Evolutionary conservation across 2,797 vertebrate genomes (phyloP), one percentile per base, ranked within the genome.

Genomic region (Salmo trutta): DNA sequence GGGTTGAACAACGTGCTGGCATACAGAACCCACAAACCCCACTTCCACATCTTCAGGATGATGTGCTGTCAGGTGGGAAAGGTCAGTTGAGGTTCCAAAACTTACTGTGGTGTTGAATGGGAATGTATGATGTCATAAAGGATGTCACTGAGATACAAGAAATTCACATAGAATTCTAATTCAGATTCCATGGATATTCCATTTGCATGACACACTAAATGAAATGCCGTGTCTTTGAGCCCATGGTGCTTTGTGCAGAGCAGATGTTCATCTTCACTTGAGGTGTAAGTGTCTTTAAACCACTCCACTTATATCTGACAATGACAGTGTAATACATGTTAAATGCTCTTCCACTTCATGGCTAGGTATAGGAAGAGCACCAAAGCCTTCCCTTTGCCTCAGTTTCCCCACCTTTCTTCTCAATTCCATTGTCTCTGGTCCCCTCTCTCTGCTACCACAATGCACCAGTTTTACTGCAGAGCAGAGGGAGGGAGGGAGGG

Each of bases 391-490:
- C 68, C 66, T 82, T 76, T 78, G 85, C 83, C 82, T 87, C 21
- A 16, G 33, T 59, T 82, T 83, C 82, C 59, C 36, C 65, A 62
- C 59, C 71, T 77, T 65, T 24, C 54, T 76, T 66, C 65, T 88
- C 82, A 71, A 67, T 89, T 88, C 91, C 89, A 90, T 92, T 90
- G 91, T 91, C 89, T 91, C 84, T 77, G 77, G 81, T 88, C 88
- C 90, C 85, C 84, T 93, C 41, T 71, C 68, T 87, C 85, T 86
- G 87, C 91, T 90, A 90, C 91, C 91, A 92, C 91, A 92, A 92
- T 94, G 93, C 93, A 90, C 89, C 93, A 93, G 86, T 94, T 93
- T 93, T 94, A 88, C 92, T 93, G 91, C 92, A 94, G 92, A 92
- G 90, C 87, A 82, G 84, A 90, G 89, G 31, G 31, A 5, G 5